Percentiles rank a stretch among this genome's conserved stretches.
Conservation (phyloP, 2,797 vertebrate species). For the Holocentrus rufus region DNA sequence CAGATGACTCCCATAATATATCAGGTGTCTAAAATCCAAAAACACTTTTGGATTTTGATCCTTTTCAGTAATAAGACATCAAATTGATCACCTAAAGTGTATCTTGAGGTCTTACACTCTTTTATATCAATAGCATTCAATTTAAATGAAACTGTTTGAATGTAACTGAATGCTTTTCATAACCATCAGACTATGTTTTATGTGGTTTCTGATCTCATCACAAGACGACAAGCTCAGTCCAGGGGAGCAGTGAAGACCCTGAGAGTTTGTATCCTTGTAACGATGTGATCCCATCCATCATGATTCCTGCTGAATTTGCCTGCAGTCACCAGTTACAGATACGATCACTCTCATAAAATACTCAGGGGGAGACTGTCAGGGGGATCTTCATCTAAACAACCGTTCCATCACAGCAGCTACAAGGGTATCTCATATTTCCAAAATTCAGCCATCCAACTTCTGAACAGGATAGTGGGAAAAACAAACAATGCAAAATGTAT, state of each 20-base stretch:
- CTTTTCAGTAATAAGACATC: not conserved
- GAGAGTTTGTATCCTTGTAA: slow-evolving; percentile 14
- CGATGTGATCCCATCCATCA: slow-evolving; percentile 34
- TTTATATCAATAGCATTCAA: not conserved
- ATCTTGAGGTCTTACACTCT: not conserved
- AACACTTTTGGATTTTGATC: not conserved
- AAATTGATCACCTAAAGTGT: not conserved
- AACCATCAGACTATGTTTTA: no score
- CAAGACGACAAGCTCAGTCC: slow-evolving; percentile 28
- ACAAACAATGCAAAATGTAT: slow-evolving; percentile 31
- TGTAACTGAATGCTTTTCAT: no score
- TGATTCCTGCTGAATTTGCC: slow-evolving; percentile 21
- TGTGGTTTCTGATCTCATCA: not conserved
- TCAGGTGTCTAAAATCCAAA: no score
- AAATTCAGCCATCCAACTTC: slow-evolving; percentile 34
- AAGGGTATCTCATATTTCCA: slow-evolving; percentile 26
- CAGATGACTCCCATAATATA: no score
- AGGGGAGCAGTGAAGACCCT: slow-evolving; percentile 21
- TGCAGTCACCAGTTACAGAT: slow-evolving; percentile 30
- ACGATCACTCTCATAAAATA: slow-evolving; percentile 16
- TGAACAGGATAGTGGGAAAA: slow-evolving; percentile 40
- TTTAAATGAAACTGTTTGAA: no score
- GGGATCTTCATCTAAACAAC: slow-evolving; percentile 39
- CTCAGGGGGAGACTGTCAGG: slow-evolving; percentile 21
- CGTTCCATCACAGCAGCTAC: slow-evolving; percentile 42